Evolutionary conservation across 2,113 vertebrate species (phyloP).

Genomic region (Drymodes brunneopygia): DNA sequence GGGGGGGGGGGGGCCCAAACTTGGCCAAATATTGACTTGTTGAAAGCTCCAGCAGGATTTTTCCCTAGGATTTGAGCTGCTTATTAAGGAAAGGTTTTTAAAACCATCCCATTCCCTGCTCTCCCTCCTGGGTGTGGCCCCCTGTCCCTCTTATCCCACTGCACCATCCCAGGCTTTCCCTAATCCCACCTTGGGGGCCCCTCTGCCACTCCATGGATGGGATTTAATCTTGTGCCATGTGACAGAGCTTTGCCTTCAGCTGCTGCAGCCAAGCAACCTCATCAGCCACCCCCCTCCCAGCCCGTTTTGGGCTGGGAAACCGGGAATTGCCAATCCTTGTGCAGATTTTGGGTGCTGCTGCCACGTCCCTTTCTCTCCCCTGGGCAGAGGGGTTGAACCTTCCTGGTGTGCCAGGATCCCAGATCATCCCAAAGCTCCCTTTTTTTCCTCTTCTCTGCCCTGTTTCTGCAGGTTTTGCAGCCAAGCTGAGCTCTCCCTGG

Average conservation of each 20-base stretch:
- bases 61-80: not conserved
- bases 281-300: rapidly evolving
- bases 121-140: rapidly evolving
- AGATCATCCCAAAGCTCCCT: not conserved
- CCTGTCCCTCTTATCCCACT: rapidly evolving
- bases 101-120: rapidly evolving
- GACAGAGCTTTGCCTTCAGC: constrained; percentile 21
- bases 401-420: rapidly evolving
- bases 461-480: not conserved
- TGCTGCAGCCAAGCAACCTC: not conserved
- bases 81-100: not conserved
- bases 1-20: rapidly evolving
- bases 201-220: not conserved
- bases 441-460: not conserved
- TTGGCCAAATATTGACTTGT: rapidly evolving
- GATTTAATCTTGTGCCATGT: not conserved
- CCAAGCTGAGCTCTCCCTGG: rapidly evolving
- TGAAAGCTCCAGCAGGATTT: not conserved
- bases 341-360: not conserved
- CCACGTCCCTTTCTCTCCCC: rapidly evolving
- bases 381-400: not conserved
- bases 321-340: rapidly evolving
- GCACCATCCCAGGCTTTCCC: rapidly evolving
- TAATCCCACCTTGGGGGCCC: not conserved
- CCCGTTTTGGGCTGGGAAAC: not conserved